Evolutionary conservation across 2,888 invertebrate species (phyloP), one percentile per base, ranked within the genome.

Genomic region (Dicycla oo): DNA sequence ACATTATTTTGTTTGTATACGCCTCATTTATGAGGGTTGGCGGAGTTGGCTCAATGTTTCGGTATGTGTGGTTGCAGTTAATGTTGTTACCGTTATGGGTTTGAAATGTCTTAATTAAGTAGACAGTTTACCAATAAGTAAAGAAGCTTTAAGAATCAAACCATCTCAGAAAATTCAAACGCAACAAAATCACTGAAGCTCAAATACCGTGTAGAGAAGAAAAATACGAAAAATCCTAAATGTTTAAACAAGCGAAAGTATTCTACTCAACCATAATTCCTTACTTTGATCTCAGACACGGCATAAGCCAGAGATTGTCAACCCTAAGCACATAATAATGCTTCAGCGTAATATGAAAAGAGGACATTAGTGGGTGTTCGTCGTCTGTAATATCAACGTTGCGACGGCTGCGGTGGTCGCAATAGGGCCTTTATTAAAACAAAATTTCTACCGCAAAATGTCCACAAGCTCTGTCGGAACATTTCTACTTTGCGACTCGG

Each of bases 381-480:
- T 89, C 89, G 90, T 88, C 86, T 86, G 83, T 93, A 94, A 94
- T 95, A 94, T 93, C 91, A 90, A 88, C 88, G 89, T 85, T 91
- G 93, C 93, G 93, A 93, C 94, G 93, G 94, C 94, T 94, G 95
- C 88, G 89, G 90, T 88, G 88, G 87, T 87, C 89, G 90, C 92
- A 91, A 91, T 91, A 91, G 91, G 88, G 91, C 94, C 93, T 95
- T 95, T 95, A 95, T 95, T 95, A 95, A 95, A 95, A 95, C 95
- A 94, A 94, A 95, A 95, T 95, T 94, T 94, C 92, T 90, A 88
- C 89, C 95, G 81, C 95, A 93, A 93, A 94, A 92, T 90, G 92
- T 92, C 94, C 94, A 89, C 94, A 93, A 92, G 85, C 90, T 88
- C 85, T 89, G 90, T 89, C 84, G 88, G 88, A 86, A 88, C 85